phyloP scores from a whole-genome alignment of 2,888 invertebrate genomes.

The Euspilapteryx auroguttella region DNA sequence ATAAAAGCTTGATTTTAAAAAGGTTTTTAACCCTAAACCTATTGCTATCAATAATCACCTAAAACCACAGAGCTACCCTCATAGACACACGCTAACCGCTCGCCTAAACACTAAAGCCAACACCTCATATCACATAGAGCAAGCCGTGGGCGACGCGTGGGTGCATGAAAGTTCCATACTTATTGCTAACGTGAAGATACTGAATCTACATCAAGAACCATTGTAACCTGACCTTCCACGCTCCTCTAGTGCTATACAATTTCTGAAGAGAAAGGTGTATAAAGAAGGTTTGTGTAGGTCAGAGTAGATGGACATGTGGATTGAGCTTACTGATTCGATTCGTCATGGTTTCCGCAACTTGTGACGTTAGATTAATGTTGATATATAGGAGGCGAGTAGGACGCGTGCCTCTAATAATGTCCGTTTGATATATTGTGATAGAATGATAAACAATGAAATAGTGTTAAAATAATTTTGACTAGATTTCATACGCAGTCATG shows the following conservation, averaged over 20 bases:
- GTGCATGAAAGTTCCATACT: constrained; percentile 42
- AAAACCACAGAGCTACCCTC: background rate
- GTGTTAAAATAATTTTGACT: no score
- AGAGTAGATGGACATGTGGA: constrained; percentile 16
- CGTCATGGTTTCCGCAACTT: constrained; percentile 32
- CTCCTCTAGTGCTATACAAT: constrained; percentile 7
- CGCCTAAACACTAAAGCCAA: constrained; percentile 13
- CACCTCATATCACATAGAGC: constrained; percentile 23
- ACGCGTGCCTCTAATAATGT: constrained; percentile 1
- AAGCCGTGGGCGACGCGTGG: constrained; percentile 44
- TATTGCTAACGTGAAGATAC: constrained; percentile 35
- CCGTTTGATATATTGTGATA: no score
- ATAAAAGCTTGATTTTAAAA: no score
- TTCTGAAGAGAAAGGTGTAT: constrained; percentile 3
- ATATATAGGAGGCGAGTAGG: constrained; percentile 25
- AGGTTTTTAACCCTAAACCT: no score
- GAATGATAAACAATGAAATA: no score
- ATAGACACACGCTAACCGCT: constrained; percentile 1
- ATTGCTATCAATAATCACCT: no score
- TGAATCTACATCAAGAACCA: constrained; percentile 23
- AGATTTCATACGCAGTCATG: no score
- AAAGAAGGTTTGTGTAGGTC: constrained; percentile 10
- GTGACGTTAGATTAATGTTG: constrained; percentile 29
- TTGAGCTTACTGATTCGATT: constrained; percentile 22
- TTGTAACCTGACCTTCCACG: constrained; percentile 14